Percentiles rank a stretch among this genome's conserved stretches.
Conservation (phyloP, 2,113 vertebrate genomes). For the Haliaeetus leucogaster region DNA sequence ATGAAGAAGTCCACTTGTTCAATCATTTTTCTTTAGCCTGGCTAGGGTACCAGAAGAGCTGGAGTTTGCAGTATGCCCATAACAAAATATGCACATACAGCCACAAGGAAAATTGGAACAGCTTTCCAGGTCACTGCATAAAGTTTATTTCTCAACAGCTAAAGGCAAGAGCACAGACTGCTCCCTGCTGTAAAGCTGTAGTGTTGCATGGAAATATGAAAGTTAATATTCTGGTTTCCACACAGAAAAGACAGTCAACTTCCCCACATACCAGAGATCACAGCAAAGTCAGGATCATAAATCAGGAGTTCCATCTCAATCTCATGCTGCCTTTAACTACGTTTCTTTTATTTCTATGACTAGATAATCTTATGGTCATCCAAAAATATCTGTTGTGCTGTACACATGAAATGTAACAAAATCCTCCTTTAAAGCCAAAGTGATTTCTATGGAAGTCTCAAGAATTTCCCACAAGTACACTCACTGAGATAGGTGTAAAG, state of each 20-base stretch:
- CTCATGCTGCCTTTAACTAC: not conserved
- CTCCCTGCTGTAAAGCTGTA: not conserved
- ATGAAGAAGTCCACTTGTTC: not conserved
- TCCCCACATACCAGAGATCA: not conserved
- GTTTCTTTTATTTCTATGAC: not conserved
- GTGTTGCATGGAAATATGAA: rapidly evolving
- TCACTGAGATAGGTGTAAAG: not conserved
- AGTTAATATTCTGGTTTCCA: not conserved
- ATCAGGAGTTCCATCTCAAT: not conserved
- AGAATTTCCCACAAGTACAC: not conserved
- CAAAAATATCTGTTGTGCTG: not conserved
- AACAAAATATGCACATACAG: not conserved
- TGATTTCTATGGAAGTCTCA: not conserved
- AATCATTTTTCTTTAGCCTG: not conserved
- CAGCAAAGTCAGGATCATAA: not conserved
- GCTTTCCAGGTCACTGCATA: not conserved
- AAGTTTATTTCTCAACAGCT: not conserved
- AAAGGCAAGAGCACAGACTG: not conserved
- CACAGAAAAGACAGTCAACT: not conserved
- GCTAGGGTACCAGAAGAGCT: not conserved
- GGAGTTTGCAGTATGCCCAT: not conserved
- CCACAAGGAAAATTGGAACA: not conserved
- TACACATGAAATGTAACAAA: not conserved
- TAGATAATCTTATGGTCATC: not conserved
- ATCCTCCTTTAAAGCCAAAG: not conserved